Percentiles rank a stretch among this genome's conserved stretches.
Evolutionary conservation across 1,140 invertebrate species (phyloP).

Genomic region (Gonioctena quinquepunctata): DNA sequence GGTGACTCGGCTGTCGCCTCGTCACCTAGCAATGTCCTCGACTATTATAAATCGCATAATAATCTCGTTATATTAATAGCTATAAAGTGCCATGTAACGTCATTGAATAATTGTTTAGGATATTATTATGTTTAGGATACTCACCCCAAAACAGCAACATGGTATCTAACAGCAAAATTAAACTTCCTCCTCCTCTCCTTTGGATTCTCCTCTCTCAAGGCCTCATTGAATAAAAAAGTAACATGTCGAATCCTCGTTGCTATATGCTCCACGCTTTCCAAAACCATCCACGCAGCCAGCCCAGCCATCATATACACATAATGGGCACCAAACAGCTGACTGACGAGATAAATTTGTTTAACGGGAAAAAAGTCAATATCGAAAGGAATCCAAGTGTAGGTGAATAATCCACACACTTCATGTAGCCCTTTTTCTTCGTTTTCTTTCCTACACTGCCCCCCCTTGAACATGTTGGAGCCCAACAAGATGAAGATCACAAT

Average conservation of each 20-base stretch:
- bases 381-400: slow-evolving; percentile 22
- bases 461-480: background rate
- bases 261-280: slow-evolving; percentile 17
- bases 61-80: too few species aligned
- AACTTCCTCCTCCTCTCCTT: slow-evolving; percentile 5
- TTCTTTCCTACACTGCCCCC: background rate
- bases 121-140: too few species aligned
- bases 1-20: too few species aligned
- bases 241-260: slow-evolving; percentile 11
- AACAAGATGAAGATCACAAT: background rate
- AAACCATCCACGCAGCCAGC: slow-evolving; percentile 7
- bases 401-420: slow-evolving; percentile 18
- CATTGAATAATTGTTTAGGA: background rate
- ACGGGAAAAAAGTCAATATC: slow-evolving; percentile 22
- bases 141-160: slow-evolving; percentile 6
- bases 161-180: slow-evolving; percentile 14
- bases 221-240: background rate
- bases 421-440: background rate
- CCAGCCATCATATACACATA: slow-evolving; percentile 7
- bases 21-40: too few species aligned
- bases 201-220: slow-evolving; percentile 6
- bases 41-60: too few species aligned
- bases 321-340: slow-evolving; percentile 4
- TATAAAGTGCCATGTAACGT: background rate
- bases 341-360: slow-evolving; percentile 13